Evolutionary conservation across 2,113 vertebrate species (phyloP).

Genomic region (zebrafish (Danio rerio)): DNA sequence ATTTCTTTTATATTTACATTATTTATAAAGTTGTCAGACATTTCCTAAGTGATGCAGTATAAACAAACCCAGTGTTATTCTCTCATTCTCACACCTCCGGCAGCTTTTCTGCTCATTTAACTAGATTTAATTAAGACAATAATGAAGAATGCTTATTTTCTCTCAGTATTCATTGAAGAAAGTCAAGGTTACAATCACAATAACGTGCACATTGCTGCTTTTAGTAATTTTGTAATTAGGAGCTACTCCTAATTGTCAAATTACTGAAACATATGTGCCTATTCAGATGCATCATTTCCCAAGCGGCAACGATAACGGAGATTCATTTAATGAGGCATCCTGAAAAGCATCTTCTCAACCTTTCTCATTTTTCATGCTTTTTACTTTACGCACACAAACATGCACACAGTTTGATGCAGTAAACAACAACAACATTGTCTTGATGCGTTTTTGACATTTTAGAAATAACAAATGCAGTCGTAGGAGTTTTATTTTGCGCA

Average conservation of each 20-base stretch:
- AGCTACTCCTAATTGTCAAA: constrained; percentile 51
- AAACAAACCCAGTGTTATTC: neutral
- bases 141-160: constrained; percentile 40
- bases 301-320: constrained; percentile 35
- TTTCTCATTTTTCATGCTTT: neutral
- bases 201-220: constrained; percentile 40
- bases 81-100: neutral
- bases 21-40: constrained; percentile 45
- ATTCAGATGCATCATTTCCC: constrained; percentile 51
- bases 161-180: constrained; percentile 42
- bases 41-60: constrained; percentile 14
- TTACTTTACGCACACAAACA: neutral
- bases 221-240: constrained; percentile 44
- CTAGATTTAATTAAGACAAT: constrained; percentile 27
- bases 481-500: neutral
- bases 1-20: neutral
- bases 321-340: constrained; percentile 51
- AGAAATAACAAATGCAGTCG: constrained; percentile 11
- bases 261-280: constrained; percentile 55
- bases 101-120: neutral
- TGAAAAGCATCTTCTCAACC: constrained; percentile 29
- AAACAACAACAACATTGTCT: neutral
- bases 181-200: constrained; percentile 36
- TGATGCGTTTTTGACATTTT: neutral
- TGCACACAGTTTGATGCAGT: constrained; percentile 18